Percentiles rank a stretch among this genome's conserved stretches.
Conservation (phyloP, 1,140 invertebrate genomes). For the Scaptomyza graminum region DNA sequence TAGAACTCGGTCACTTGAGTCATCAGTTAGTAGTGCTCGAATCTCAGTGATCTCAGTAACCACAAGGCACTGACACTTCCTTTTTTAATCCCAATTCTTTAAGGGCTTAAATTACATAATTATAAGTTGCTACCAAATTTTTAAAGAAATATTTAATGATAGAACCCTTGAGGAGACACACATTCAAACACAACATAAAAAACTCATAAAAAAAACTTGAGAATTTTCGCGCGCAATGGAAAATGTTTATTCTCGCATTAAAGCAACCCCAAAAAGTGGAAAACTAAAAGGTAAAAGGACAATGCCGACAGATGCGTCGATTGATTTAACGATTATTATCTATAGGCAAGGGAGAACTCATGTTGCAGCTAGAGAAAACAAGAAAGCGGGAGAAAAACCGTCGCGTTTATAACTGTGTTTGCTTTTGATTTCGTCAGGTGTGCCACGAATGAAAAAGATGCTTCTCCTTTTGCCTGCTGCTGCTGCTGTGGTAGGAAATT, state of each 20-base stretch:
- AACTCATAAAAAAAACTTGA: constrained; percentile 76
- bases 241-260: constrained; percentile 50
- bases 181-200: constrained; percentile 32
- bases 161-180: constrained; percentile 44
- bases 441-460: constrained; percentile 9
- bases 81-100: constrained; percentile 49
- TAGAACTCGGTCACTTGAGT: constrained; percentile 41
- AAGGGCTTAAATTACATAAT: constrained; percentile 76
- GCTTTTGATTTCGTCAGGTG: constrained; percentile 81
- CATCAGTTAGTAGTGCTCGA: constrained; percentile 5
- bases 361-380: constrained; percentile 26
- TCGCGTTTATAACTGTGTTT: constrained; percentile 65
- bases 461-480: constrained; percentile 45
- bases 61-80: constrained; percentile 64
- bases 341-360: constrained; percentile 35
- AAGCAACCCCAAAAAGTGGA: constrained; percentile 52
- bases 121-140: constrained; percentile 48
- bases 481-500: constrained; percentile 61
- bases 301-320: constrained; percentile 69
- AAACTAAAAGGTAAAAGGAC: constrained; percentile 38
- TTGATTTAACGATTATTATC: constrained; percentile 66
- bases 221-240: constrained; percentile 78
- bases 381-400: neutral
- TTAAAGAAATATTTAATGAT: neutral
- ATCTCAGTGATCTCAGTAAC: constrained; percentile 9